Evolutionary conservation across 2,113 vertebrate genomes (phyloP).

Genomic region (Periophthalmodon schlosseri): DNA sequence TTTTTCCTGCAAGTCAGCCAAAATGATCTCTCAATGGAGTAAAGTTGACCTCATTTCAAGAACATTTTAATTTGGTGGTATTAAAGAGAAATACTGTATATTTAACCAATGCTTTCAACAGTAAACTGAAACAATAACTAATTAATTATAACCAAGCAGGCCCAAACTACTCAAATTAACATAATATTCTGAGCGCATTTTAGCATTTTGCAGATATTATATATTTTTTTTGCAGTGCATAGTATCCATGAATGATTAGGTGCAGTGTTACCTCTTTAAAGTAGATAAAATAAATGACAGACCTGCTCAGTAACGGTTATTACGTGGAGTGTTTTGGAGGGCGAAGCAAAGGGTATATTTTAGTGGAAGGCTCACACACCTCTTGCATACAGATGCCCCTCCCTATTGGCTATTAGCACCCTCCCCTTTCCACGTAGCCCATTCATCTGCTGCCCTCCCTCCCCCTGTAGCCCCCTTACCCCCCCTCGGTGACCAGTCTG

Average conservation of each 20-base stretch:
- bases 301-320: conserved; percentile 13
- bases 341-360: conserved; percentile 35
- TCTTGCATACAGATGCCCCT: conserved; percentile 47
- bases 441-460: conserved; percentile 61
- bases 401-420: conserved; percentile 49
- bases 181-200: neutral
- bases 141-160: neutral
- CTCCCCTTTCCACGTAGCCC: conserved; percentile 45
- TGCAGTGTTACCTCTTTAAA: conserved; percentile 5
- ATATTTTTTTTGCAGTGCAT: neutral
- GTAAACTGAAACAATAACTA: neutral
- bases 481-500: conserved; percentile 63
- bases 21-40: neutral
- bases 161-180: neutral
- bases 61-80: neutral
- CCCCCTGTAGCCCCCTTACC: conserved; percentile 42
- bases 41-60: neutral
- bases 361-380: conserved; percentile 51
- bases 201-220: neutral
- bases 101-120: neutral
- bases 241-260: conserved; percentile 6
- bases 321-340: conserved; percentile 23
- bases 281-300: conserved; percentile 10
- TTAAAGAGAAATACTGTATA: neutral
- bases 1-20: neutral